Evolutionary conservation across 2,888 invertebrate species (phyloP), one percentile per base, ranked within the genome.

Genomic region (Bursaphelenchus okinawaensis): DNA sequence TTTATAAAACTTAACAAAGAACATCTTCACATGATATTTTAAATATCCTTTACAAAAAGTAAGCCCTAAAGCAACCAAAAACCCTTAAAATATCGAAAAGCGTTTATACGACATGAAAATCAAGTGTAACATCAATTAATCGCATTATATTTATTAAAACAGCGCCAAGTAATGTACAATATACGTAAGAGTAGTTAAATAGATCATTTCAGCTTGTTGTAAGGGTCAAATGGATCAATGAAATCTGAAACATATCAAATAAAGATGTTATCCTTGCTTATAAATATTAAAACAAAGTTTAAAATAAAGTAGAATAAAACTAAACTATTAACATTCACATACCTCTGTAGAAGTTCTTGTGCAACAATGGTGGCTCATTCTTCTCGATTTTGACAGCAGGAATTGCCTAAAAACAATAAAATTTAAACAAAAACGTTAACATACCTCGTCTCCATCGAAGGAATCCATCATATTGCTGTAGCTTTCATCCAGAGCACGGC

Each of bases 301-400:
- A 67, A 31, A 29, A 55, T 60, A 20, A 26, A 40, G 28, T 63
- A 66, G 63, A 52, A 62, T 66, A 58, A 24, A 66, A 62, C 24
- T n/a, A 23, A 20, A 64, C 6, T 24, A 29, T 65, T 27, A 4
- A n/a, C 8, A 20, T 24, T 9, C 59, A 22, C 67, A 20, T 51
- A 68, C 68, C 59, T 24, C 67, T 67, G 58, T 68, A 63, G 52
- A 67, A 68, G 58, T 68, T 58, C 55, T 63, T 62, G 63, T 68
- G 68, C 4, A 68, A 27, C 22, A 68, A 23, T 50, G 51, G 60
- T 9, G 60, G 27, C 23, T 65, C 65, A 22, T 31, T 63, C 51
- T 65, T 66, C 65, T 65, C 52, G 19, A 63, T 65, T 62, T 63
- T 66, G 20, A 66, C 19, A 4, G 52, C 50, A 24, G 65, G 62